A percentile compares a stretch with the other conserved stretches of the same genome.
Conservation (phyloP, 2,797 vertebrate species). For the Passerculus sandwichensis region DNA sequence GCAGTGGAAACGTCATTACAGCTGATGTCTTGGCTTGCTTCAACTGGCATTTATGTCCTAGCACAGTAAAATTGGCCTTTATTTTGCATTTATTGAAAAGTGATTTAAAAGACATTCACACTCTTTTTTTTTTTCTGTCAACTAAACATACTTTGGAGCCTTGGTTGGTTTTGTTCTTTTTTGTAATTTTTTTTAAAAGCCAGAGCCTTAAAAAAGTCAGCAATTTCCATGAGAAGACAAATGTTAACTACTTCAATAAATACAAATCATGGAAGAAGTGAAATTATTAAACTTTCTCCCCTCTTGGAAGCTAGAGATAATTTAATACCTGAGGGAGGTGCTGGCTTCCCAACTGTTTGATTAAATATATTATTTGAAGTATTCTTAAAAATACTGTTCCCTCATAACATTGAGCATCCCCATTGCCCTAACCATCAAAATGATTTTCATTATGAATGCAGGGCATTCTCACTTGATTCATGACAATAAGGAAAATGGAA, state of each 20-base stretch:
- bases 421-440: background rate
- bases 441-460: background rate
- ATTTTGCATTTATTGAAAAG: conserved; percentile 12
- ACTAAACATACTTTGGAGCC: background rate
- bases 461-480: background rate
- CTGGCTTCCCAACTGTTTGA: conserved; percentile 15
- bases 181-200: background rate
- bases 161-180: background rate
- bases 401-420: background rate
- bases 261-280: background rate
- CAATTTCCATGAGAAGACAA: background rate
- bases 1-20: background rate
- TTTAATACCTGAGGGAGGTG: conserved; percentile 46
- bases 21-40: background rate
- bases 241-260: conserved; percentile 2
- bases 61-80: background rate
- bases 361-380: conserved; percentile 25
- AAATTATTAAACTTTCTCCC: conserved; percentile 10
- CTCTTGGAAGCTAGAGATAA: background rate
- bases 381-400: conserved; percentile 6
- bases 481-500: background rate
- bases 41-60: background rate
- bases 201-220: background rate
- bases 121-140: background rate
- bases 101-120: background rate